Percentiles rank a stretch among this genome's conserved stretches.
phyloP scores from a whole-genome alignment of 1,140 invertebrate genomes.

The Drosophila asahinai region DNA sequence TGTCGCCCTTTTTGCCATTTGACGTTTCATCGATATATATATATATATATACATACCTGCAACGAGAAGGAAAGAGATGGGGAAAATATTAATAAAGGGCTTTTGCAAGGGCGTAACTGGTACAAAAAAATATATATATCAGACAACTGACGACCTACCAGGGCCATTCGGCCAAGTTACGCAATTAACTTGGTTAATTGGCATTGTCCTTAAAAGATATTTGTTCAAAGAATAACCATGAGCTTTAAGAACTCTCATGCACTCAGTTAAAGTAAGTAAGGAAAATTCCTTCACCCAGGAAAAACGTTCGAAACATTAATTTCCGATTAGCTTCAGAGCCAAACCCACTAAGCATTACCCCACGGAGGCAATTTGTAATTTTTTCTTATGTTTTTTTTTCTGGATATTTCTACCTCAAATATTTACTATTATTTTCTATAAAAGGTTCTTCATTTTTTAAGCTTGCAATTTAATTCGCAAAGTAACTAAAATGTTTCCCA shows the following conservation, averaged over 20 bases:
- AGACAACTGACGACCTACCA: slow-evolving; percentile 13
- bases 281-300: too few species aligned
- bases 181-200: slow-evolving; percentile 70
- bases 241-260: neutral
- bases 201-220: slow-evolving; percentile 30
- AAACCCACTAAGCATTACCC: too few species aligned
- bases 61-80: slow-evolving; percentile 42
- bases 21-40: slow-evolving; percentile 49
- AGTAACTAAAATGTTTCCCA: too few species aligned
- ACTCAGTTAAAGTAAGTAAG: neutral
- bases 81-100: slow-evolving; percentile 68
- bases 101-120: slow-evolving; percentile 16
- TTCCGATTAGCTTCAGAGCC: too few species aligned
- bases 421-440: neutral
- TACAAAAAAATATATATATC: slow-evolving; percentile 2
- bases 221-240: neutral
- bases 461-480: neutral
- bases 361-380: too few species aligned
- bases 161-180: slow-evolving; percentile 35
- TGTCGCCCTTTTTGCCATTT: slow-evolving; percentile 17
- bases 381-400: too few species aligned
- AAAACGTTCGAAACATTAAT: too few species aligned
- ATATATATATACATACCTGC: slow-evolving; percentile 70
- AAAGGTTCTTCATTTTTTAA: neutral
- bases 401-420: neutral